Percentiles rank a stretch among this genome's conserved stretches.
These are phyloP conservation scores for Scolopax rusticola DNA, from an alignment of 2,797 vertebrate genomes.

Conservation along the genomic window DNA sequence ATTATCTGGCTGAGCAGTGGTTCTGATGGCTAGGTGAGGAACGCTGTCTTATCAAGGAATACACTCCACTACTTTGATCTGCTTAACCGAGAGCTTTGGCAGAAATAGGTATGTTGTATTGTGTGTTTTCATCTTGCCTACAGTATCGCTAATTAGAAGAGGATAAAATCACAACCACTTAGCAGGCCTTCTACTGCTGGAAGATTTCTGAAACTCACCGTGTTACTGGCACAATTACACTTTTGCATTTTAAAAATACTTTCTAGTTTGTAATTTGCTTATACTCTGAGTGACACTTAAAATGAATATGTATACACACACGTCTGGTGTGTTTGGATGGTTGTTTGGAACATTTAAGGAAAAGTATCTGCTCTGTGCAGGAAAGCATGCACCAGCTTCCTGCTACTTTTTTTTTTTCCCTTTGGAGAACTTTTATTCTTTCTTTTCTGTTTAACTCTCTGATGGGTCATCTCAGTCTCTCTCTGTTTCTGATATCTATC, in stretches of 20 bases:
- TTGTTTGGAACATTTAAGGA: background rate
- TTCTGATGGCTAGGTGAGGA: background rate
- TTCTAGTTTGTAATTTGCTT: background rate
- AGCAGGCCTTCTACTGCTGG: background rate
- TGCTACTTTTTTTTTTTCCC: background rate
- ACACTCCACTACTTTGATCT: fast-evolving
- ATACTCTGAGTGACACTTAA: background rate
- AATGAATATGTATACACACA: no score
- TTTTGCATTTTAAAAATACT: background rate
- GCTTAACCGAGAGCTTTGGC: background rate
- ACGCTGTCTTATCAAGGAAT: fast-evolving
- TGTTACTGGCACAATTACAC: background rate
- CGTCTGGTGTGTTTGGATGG: background rate
- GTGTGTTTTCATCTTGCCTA: background rate
- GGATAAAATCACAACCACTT: background rate
- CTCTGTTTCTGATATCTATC: background rate
- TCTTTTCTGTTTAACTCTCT: background rate
- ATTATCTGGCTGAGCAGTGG: background rate
- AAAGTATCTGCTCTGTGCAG: background rate
- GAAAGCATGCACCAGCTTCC: background rate
- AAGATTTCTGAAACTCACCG: background rate
- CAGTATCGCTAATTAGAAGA: background rate
- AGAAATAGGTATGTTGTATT: background rate
- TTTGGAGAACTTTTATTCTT: background rate
- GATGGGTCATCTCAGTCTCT: background rate